These are phyloP conservation scores for Lemur catta DNA, from an alignment of 2,797 vertebrate genomes.

Conservation along the genomic window DNA sequence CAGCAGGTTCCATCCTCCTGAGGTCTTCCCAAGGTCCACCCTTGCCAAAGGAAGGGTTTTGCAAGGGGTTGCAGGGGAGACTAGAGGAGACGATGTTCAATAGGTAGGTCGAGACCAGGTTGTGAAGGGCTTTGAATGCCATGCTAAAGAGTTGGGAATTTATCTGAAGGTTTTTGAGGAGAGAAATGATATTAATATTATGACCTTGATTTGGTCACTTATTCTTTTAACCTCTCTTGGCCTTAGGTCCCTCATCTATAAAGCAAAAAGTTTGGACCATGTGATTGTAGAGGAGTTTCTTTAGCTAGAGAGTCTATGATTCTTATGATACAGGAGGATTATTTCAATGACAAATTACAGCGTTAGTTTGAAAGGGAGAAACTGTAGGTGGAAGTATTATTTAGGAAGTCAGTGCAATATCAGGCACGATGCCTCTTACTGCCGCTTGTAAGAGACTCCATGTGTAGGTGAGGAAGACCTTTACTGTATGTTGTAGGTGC, in stretches of 20 bases:
- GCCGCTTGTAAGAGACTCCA: not conserved
- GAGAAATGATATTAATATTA: not conserved
- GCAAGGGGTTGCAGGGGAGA: not conserved
- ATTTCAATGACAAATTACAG: conserved; percentile 8
- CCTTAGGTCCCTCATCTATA: not conserved
- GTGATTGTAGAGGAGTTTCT: not conserved
- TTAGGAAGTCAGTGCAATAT: not conserved
- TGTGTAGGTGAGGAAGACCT: not conserved
- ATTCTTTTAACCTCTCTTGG: not conserved
- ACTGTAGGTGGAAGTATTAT: not conserved
- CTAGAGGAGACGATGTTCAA: not conserved
- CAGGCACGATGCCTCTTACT: not conserved
- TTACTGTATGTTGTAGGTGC: not conserved
- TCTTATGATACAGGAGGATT: not conserved
- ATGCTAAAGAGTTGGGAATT: not conserved
- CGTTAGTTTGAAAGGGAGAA: not conserved
- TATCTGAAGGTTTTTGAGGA: not conserved
- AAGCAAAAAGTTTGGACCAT: not conserved
- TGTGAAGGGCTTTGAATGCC: not conserved
- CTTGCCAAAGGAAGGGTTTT: not conserved
- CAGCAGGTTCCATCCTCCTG: not conserved
- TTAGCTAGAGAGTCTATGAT: not conserved
- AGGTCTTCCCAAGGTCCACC: not conserved
- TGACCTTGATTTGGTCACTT: not conserved
- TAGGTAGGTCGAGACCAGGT: not conserved